Evolutionary conservation across 1,140 invertebrate genomes (phyloP), one percentile per base, ranked within the genome.

Genomic region (Octopus sinensis): DNA sequence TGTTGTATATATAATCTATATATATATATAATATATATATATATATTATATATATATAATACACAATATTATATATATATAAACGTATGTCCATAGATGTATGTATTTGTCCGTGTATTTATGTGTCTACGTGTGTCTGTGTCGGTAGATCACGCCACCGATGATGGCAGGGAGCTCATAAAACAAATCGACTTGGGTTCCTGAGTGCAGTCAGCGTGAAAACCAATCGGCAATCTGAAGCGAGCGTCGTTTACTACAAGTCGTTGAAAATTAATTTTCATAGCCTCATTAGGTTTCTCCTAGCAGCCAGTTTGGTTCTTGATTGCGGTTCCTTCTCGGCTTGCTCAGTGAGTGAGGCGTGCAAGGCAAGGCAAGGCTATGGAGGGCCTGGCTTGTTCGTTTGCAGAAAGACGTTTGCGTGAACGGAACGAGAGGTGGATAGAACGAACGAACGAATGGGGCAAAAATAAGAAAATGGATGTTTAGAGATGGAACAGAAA

Each of bases 221-320:
- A 71, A 5, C 68, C 68, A 71, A 71, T 71, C 68, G 68, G 17
- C 30, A 71, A 71, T 71, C 17, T 71, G 17, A 71, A 23, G 68
- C 68, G 6, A 23, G 17, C 30, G 17, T 71, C 68, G 30, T 71
- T 71, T 71, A 71, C 68, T 71, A 71, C 68, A 71, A 71, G 68
- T 71, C 68, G 68, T 71, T 71, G 68, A 71, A 71, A 71, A 71
- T 71, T 71, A 71, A 71, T 71, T 71, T 71, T 71, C 30, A 23
- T n/a, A 71, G 68, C 7, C 68, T 71, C 68, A 71, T 71, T 71
- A 71, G 68, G 17, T 23, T n/a, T 71, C 13, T 13, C 68, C 68
- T 23, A 13, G 68, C 68, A 71, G 68, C 68, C 6, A 23, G 68
- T 13, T 71, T 23, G 68, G 17, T 71, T 13, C 7, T 43, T 43